Evolutionary conservation across 2,113 vertebrate species (phyloP), one percentile per base, ranked within the genome.

Genomic region (Capreolus pygargus): DNA sequence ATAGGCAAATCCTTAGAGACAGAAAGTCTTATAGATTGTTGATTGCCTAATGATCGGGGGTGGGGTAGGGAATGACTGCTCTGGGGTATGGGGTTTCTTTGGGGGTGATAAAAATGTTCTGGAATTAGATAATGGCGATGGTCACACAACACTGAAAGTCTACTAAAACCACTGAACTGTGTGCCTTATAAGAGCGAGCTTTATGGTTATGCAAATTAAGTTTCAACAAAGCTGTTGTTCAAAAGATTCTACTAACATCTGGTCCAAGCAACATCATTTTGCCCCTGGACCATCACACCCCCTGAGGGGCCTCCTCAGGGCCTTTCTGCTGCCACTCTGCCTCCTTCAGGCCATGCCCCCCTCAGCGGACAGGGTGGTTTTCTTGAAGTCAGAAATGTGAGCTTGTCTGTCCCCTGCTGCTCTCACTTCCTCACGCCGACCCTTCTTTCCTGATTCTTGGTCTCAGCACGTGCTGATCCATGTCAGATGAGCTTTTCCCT

Each of bases 401-500:
- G 58, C 33, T 13, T 14, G 0, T 33, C 33, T 89, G 11, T 93
- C 12, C 25, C 23, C 5, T 27, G 1, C 21, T 3, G 15, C 57
- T 33, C 50, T 36, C 25, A 3, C 9, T 12, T 58, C 52, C 19
- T 58, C 5, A 14, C 1, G 0, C 25, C 0, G 3, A 9, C 6
- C 36, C 33, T 64, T 43, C 76, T 85, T n/a, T 45, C 33, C 11
- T 27, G 21, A 52, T 11, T 95, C 16, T 10, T 3, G 52, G 47
- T 30, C 25, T 74, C 36, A 6, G 39, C 47, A 36, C 1, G 23
- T 67, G 17, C 76, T 27, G 5, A 70, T 79, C 14, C 84, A 39
- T 54, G 43, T 36, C 7, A 0, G 13, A 33, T 7, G 7, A 54
- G 36, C 39, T 36, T 54, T 58, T 9, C 57, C 58, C 1, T 76